Base-by-base conservation (phyloP, 2,113 vertebrate species). In the Engraulis encrasicolus region DNA sequence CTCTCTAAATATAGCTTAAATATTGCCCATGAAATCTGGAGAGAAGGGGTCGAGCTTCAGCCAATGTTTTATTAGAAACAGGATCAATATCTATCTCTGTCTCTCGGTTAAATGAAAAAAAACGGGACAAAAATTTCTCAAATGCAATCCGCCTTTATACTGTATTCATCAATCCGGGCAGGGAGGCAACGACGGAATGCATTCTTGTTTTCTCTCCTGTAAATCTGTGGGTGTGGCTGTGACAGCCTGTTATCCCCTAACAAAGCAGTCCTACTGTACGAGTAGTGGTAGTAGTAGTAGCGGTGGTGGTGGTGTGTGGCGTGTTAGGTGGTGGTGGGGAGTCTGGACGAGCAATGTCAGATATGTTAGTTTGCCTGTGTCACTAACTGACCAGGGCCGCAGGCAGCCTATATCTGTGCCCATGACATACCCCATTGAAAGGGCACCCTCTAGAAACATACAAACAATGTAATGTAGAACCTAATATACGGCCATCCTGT, bases 51-150 rank as follows among this genome's bases (percentile, higher is more conserved):
- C 81, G 19, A n/a, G 23, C 85, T 34, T 81, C 89, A 83, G 88
- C n/a, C 89, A 88, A 86, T 89, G 93, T 91, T 91, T 93, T 92
- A 82, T 83, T 83, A 86, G 88, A 86, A 81, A 87, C 87, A 89
- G 79, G 91, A 95, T 93, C 91, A 91, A 92, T 90, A 92, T 93
- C 89, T 89, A 88, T 94, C 93, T 94, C 88, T 92, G 92, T 93
- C 91, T 87, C 81, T 86, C 85, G 86, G 87, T 91, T 89, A 88
- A 91, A 92, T 92, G 91, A 91, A 92, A 92, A 93, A n/a, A n/a
- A n/a, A 92, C 91, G 91, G 54, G 89, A 90, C 91, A n/a, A 91
- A 90, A 92, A 87, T 91, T 90, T 86, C 81, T 79, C 92, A 92
- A 93, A 93, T 92, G 89, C 85, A n/a, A 86, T 91, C 90, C 85